Conservation (phyloP, 1,140 invertebrate species). For the Agrypnia vestita region DNA sequence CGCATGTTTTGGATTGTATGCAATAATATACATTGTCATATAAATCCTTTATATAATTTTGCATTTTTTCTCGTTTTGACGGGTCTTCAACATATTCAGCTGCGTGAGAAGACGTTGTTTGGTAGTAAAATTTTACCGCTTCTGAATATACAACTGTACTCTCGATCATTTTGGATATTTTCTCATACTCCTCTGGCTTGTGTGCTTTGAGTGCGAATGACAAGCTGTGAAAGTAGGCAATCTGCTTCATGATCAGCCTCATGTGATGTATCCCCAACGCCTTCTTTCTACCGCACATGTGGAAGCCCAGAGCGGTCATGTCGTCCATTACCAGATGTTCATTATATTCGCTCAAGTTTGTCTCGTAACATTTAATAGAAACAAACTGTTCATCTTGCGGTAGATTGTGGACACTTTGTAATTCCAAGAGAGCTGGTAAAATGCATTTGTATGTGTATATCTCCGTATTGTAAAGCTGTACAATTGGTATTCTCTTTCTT, state of each 20-base stretch:
- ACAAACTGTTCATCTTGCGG: conserved; percentile 15
- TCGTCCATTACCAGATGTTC: conserved; percentile 42
- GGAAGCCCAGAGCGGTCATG: conserved; percentile 15
- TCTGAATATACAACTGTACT: background rate
- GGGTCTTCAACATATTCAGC: background rate
- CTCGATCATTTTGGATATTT: conserved; percentile 19
- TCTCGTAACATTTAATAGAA: conserved; percentile 24
- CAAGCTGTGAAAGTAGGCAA: conserved; percentile 37
- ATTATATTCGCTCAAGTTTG: background rate
- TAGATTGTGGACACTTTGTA: conserved; percentile 17
- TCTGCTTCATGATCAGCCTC: conserved; percentile 11
- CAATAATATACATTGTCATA: conserved; percentile 6
- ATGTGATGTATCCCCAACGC: conserved; percentile 40
- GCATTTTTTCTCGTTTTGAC: background rate
- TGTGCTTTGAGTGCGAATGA: conserved; percentile 42
- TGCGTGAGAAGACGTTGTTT: background rate
- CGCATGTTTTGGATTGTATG: background rate
- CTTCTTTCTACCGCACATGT: conserved; percentile 20
- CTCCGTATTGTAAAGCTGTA: conserved; percentile 4
- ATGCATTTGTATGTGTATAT: background rate
- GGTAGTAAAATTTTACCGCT: background rate
- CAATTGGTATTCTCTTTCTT: conserved; percentile 17
- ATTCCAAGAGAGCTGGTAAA: background rate
- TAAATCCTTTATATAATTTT: background rate
- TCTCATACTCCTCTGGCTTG: conserved; percentile 7